A percentile compares a stretch with the other conserved stretches of the same genome.
Evolutionary conservation across 2,797 vertebrate genomes (phyloP).

Genomic region (Columba guinea): DNA sequence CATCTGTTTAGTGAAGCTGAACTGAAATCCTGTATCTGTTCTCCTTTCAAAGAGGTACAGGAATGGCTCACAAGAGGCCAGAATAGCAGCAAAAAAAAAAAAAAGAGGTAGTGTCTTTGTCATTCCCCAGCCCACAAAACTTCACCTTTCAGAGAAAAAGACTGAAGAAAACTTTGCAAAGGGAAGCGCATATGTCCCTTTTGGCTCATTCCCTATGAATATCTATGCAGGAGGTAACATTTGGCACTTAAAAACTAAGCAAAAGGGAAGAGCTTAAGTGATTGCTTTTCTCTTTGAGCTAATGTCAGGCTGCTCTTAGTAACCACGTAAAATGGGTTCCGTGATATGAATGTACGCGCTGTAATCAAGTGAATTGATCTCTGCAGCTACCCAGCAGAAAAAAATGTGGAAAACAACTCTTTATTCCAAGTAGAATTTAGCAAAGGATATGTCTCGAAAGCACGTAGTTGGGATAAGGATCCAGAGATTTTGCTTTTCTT

Average conservation of each 20-base stretch:
- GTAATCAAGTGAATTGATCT: slow-evolving; percentile 50
- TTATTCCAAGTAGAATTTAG: neutral
- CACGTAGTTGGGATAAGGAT: neutral
- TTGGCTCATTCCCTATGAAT: slow-evolving; percentile 27
- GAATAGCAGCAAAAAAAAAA: neutral
- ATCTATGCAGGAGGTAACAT: slow-evolving; percentile 46
- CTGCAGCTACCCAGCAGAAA: slow-evolving; percentile 6
- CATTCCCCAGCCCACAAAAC: neutral
- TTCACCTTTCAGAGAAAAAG: neutral
- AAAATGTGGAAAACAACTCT: slow-evolving; percentile 3
- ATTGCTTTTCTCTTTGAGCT: slow-evolving; percentile 61
- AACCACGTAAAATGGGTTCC: slow-evolving; percentile 36
- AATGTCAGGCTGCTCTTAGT: slow-evolving; percentile 55
- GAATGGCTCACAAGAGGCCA: neutral
- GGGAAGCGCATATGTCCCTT: neutral
- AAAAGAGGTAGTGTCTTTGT: neutral
- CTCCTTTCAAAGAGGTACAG: neutral
- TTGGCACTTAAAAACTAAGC: slow-evolving; percentile 59
- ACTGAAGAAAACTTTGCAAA: neutral
- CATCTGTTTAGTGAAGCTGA: neutral
- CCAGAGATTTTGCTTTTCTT: neutral
- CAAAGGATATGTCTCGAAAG: neutral
- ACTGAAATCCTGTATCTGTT: neutral
- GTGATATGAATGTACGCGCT: slow-evolving; percentile 47
- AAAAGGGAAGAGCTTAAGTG: slow-evolving; percentile 59